phyloP scores from a whole-genome alignment of 1,140 invertebrate species.

The Penaeus vannamei region DNA sequence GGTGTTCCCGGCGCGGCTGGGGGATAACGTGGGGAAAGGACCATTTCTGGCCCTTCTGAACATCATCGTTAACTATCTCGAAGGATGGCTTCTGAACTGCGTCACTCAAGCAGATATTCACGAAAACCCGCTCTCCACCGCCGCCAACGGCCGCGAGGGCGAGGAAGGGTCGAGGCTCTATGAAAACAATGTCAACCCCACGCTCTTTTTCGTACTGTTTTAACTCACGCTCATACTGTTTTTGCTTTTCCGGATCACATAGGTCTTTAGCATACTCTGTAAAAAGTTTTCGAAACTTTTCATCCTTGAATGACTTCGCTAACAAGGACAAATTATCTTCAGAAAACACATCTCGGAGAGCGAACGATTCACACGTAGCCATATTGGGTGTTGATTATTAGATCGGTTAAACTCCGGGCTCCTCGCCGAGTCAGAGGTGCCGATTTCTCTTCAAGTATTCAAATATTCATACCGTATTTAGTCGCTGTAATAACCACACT shows the following conservation, averaged over 20 bases:
- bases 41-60: slow-evolving; percentile 32
- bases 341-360: slow-evolving; percentile 21
- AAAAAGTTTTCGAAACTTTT: slow-evolving; percentile 48
- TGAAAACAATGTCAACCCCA: slow-evolving; percentile 51
- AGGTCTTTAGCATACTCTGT: slow-evolving; percentile 49
- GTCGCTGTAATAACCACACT: no score
- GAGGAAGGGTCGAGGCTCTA: slow-evolving; percentile 46
- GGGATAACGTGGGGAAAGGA: slow-evolving; percentile 36
- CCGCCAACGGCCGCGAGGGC: slow-evolving; percentile 29
- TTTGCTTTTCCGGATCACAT: slow-evolving; percentile 42
- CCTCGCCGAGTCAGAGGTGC: no score
- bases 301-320: slow-evolving; percentile 50
- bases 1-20: slow-evolving; percentile 35
- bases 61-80: neutral
- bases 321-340: slow-evolving; percentile 38
- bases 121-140: slow-evolving; percentile 10
- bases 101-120: slow-evolving; percentile 52
- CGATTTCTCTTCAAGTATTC: no score
- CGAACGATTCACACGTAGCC: slow-evolving; percentile 20
- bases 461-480: no score
- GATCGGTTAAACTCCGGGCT: slow-evolving; percentile 4
- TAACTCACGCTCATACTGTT: slow-evolving; percentile 49
- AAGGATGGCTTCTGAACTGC: slow-evolving; percentile 43
- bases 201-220: slow-evolving; percentile 45
- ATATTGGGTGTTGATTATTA: slow-evolving; percentile 43